Evolutionary conservation across 2,113 vertebrate species (phyloP).

Genomic region (Tetrao urogallus): DNA sequence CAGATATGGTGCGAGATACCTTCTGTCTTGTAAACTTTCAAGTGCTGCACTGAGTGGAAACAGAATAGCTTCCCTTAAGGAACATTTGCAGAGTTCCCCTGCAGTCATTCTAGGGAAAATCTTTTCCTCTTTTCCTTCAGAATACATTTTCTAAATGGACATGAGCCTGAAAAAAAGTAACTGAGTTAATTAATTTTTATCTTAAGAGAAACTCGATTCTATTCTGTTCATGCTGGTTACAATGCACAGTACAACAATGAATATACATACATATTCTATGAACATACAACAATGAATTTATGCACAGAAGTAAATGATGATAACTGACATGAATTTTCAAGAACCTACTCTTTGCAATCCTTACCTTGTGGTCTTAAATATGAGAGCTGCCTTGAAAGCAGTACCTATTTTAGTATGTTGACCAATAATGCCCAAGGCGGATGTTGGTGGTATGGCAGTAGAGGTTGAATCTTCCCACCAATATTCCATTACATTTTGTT

Average conservation of each 20-base stretch:
- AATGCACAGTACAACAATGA: neutral
- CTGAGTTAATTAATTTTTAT: neutral
- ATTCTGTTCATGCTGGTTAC: neutral
- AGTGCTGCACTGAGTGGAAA: constrained; percentile 20
- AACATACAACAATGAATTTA: neutral
- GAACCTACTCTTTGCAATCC: neutral
- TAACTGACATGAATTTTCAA: neutral
- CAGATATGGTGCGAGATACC: neutral
- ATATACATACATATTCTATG: neutral
- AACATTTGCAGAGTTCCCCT: neutral
- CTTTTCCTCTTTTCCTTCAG: neutral
- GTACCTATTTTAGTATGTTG: too few relatives aligned
- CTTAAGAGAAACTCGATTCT: neutral
- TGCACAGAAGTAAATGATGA: neutral
- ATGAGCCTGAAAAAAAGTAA: neutral
- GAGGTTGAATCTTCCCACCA: too few relatives aligned
- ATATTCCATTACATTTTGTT: too few relatives aligned
- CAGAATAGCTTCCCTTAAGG: neutral
- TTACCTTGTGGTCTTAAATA: neutral
- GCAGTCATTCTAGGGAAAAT: neutral
- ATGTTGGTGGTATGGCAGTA: too few relatives aligned
- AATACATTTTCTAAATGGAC: neutral
- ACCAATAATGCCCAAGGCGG: too few relatives aligned
- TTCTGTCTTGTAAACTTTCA: neutral
- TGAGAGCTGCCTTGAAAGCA: too few relatives aligned